Percentiles rank a stretch among this genome's conserved stretches.
These are phyloP conservation scores for Pterocles burchelli DNA, from an alignment of 2,113 vertebrate species.

Conservation along the genomic window DNA sequence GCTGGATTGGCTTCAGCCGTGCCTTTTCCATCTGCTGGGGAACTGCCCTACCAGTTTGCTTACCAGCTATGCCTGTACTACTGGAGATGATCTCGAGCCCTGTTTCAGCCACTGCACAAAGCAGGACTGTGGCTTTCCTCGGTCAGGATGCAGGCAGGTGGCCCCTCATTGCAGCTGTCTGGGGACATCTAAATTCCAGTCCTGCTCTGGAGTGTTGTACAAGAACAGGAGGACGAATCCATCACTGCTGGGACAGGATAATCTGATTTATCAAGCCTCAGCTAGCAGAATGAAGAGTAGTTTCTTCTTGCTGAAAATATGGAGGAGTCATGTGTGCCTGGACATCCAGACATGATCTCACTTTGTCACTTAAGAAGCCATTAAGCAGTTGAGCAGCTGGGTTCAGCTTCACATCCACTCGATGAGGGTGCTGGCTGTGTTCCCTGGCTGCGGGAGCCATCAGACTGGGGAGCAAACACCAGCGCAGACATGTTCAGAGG, in stretches of 20 bases:
- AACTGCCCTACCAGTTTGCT: not conserved
- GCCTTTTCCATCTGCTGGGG: not conserved
- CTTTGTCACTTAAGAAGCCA: not conserved
- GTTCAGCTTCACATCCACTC: accelerated
- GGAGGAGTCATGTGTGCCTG: not conserved
- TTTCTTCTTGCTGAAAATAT: not conserved
- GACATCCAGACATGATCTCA: not conserved
- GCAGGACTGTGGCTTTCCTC: not conserved
- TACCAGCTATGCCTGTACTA: accelerated
- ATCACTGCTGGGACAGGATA: not conserved
- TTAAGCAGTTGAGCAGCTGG: not conserved
- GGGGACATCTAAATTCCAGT: not conserved
- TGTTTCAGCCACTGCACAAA: not conserved
- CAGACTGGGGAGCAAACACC: accelerated
- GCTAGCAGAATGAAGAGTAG: not conserved
- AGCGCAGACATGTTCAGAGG: accelerated
- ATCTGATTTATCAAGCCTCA: conserved; percentile 6
- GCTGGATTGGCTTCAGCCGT: not conserved
- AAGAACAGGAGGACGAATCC: not conserved
- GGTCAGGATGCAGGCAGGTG: not conserved
- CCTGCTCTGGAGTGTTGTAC: not conserved
- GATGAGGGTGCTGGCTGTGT: accelerated
- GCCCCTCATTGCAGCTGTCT: not conserved
- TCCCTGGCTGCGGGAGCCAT: not conserved
- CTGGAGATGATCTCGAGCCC: not conserved